Percentiles rank a stretch among this genome's conserved stretches.
These are phyloP conservation scores for Drosophila quadrilineata DNA, from an alignment of 1,140 invertebrate species.

Conservation along the genomic window DNA sequence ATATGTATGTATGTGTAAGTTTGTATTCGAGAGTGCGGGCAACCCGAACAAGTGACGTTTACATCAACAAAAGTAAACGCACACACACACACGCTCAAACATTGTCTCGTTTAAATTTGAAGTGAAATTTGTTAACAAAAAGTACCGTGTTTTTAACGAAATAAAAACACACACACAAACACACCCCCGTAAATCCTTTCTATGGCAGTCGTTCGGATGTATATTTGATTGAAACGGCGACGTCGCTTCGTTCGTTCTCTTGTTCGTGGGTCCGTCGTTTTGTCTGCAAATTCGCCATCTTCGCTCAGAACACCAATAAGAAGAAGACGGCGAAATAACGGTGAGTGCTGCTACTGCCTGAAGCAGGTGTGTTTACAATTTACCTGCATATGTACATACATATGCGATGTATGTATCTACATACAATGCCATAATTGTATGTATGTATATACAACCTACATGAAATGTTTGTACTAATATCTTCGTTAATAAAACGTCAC, in stretches of 20 bases:
- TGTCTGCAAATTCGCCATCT: constrained; percentile 24
- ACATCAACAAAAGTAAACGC: constrained; percentile 46
- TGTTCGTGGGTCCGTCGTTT: too few species aligned
- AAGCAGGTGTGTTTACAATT: constrained; percentile 38
- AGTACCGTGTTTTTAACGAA: constrained; percentile 4
- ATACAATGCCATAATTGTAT: too few species aligned
- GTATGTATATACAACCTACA: neutral
- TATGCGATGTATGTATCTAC: neutral
- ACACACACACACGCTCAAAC: neutral
- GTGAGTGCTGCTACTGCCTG: constrained; percentile 40
- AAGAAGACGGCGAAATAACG: constrained; percentile 40
- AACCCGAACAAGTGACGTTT: constrained; percentile 56
- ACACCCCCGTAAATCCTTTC: constrained; percentile 12
- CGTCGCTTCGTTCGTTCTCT: constrained; percentile 34
- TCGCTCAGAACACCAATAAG: constrained; percentile 33
- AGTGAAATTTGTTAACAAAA: constrained; percentile 46
- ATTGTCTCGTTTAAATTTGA: constrained; percentile 55
- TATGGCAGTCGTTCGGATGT: constrained; percentile 31
- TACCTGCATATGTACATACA: constrained; percentile 3
- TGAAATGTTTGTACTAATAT: too few species aligned
- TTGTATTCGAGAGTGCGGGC: constrained; percentile 31
- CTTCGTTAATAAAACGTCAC: constrained; percentile 29
- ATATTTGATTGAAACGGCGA: constrained; percentile 33
- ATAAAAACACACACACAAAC: too few species aligned
- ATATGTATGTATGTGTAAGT: constrained; percentile 23